Conservation (phyloP, 2,113 vertebrate species). For the Eubucco bourcierii region DNA sequence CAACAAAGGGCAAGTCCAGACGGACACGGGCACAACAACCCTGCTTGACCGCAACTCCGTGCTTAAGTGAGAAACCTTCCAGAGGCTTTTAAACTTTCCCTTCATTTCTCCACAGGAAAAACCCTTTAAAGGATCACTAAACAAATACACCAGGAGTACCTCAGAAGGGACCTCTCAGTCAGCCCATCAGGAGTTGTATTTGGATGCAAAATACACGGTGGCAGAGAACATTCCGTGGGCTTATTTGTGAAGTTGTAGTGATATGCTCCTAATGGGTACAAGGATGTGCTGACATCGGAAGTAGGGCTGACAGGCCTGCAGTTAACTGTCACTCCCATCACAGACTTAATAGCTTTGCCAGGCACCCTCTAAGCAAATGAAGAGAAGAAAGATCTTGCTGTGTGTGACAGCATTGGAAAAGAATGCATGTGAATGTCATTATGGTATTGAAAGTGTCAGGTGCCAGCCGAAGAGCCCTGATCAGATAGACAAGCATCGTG, state of each 20-base stretch:
- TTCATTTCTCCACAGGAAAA: background rate
- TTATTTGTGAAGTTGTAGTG: conserved; percentile 67
- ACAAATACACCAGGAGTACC: background rate
- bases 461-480: conserved; percentile 80
- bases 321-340: conserved; percentile 84
- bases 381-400: conserved; percentile 78
- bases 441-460: conserved; percentile 81
- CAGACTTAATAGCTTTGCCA: conserved; percentile 83
- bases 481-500: conserved; percentile 80
- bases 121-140: conserved; percentile 15
- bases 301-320: conserved; percentile 77
- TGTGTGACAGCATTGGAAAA: conserved; percentile 79
- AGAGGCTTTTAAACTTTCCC: background rate
- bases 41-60: background rate
- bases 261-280: conserved; percentile 78
- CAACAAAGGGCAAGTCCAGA: background rate
- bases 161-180: conserved; percentile 11
- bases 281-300: conserved; percentile 82
- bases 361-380: conserved; percentile 80
- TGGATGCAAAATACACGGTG: conserved; percentile 12
- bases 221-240: conserved; percentile 42
- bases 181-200: conserved; percentile 43
- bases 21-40: background rate
- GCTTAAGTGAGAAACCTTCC: background rate
- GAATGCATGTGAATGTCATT: conserved; percentile 82